These are phyloP conservation scores for Martes martes DNA, from an alignment of 2,113 vertebrate genomes.

Conservation along the genomic window DNA sequence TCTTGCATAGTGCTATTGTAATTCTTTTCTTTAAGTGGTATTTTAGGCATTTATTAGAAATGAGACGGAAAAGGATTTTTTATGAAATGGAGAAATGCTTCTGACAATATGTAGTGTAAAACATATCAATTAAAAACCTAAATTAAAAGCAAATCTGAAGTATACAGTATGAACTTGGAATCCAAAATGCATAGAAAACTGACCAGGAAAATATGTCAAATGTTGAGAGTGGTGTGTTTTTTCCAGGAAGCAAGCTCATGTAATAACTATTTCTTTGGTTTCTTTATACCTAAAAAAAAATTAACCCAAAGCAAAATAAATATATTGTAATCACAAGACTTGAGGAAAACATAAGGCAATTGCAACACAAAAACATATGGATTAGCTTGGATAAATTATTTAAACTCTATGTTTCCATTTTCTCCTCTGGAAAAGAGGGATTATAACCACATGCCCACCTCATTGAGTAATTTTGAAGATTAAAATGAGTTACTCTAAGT, in stretches of 20 bases:
- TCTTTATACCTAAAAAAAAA: background rate
- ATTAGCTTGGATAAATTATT: background rate
- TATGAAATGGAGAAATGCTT: background rate
- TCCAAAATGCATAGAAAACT: background rate
- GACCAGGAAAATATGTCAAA: background rate
- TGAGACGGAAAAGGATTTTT: background rate
- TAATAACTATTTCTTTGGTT: background rate
- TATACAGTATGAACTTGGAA: background rate
- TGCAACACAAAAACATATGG: background rate
- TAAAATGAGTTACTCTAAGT: background rate
- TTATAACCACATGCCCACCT: background rate
- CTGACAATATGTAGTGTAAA: background rate
- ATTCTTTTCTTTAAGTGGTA: background rate
- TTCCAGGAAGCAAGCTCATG: background rate
- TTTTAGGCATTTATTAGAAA: background rate
- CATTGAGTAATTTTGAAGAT: background rate
- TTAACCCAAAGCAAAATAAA: background rate
- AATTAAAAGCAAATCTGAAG: background rate
- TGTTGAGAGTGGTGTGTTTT: background rate
- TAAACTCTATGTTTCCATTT: background rate
- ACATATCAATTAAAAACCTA: background rate
- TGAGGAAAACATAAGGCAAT: background rate
- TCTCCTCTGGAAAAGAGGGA: background rate
- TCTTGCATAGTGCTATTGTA: background rate
- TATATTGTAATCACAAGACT: background rate